Conservation (phyloP, 2,888 invertebrate species). For the Trileptium ribeirensis region DNA sequence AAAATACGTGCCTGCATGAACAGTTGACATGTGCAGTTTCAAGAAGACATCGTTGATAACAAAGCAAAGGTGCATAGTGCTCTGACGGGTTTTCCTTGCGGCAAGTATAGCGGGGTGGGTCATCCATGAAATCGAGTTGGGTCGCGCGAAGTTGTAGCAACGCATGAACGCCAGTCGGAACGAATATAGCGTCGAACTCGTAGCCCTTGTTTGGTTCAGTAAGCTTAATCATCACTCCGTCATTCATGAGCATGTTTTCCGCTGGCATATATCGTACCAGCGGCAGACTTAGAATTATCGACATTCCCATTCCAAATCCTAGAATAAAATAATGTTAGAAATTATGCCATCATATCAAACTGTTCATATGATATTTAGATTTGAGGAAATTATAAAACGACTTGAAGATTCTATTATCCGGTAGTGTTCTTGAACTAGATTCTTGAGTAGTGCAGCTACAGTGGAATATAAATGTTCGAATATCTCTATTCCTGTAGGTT, state of each 20-base stretch:
- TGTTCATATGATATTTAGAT: too few relatives aligned
- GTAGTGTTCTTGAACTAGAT: too few relatives aligned
- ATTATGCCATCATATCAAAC: too few relatives aligned
- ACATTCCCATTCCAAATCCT: conserved; percentile 42
- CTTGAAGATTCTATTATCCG: too few relatives aligned
- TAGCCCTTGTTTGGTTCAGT: conserved; percentile 40
- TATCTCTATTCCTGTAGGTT: too few relatives aligned
- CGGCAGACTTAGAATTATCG: conserved; percentile 40
- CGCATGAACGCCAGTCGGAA: conserved; percentile 44
- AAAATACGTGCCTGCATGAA: not conserved
- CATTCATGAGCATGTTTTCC: conserved; percentile 43
- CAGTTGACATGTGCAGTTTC: not conserved
- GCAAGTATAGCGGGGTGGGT: conserved; percentile 11
- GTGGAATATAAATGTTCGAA: too few relatives aligned
- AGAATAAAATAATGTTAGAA: not conserved
- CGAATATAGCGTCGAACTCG: conserved; percentile 41
- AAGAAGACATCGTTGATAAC: not conserved
- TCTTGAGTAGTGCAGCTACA: too few relatives aligned
- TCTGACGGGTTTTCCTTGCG: not conserved
- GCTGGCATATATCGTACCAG: conserved; percentile 41
- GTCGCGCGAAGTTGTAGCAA: conserved; percentile 44
- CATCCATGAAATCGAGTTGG: conserved; percentile 12
- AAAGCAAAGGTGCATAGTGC: not conserved
- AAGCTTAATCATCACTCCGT: conserved; percentile 44
- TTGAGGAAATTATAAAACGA: too few relatives aligned